phyloP scores from a whole-genome alignment of 2,797 vertebrate genomes.

The Sebastiscus albofasciatus region DNA sequence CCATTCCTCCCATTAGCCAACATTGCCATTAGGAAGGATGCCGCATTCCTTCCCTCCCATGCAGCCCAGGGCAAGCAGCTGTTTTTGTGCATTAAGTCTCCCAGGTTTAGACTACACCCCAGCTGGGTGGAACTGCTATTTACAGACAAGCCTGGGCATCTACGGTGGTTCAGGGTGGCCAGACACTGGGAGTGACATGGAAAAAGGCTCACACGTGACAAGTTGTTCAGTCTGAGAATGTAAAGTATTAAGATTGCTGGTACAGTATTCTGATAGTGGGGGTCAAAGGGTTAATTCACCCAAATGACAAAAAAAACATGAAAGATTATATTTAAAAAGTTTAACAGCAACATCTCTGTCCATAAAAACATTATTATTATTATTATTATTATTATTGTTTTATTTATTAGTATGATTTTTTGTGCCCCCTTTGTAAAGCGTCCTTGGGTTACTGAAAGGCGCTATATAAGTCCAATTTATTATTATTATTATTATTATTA shows the following conservation, averaged over 20 bases:
- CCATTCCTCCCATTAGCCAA: constrained; percentile 24
- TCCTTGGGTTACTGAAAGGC: too few relatives aligned
- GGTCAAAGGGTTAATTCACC: not conserved
- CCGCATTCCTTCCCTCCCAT: constrained; percentile 50
- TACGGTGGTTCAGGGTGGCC: constrained; percentile 20
- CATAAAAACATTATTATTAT: not conserved
- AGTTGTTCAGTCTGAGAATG: constrained; percentile 34
- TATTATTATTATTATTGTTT: too few relatives aligned
- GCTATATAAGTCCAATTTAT: too few relatives aligned
- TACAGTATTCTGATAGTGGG: not conserved
- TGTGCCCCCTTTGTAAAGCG: too few relatives aligned
- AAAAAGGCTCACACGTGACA: constrained; percentile 42
- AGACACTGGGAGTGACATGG: constrained; percentile 33
- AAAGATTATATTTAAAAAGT: not conserved
- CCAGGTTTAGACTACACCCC: constrained; percentile 56
- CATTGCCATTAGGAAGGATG: constrained; percentile 48
- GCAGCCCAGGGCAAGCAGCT: constrained; percentile 56
- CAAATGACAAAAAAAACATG: not conserved
- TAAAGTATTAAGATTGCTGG: not conserved
- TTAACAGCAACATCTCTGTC: not conserved
- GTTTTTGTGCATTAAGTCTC: constrained; percentile 57
- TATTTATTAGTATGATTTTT: too few relatives aligned
- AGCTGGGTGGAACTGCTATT: constrained; percentile 62
- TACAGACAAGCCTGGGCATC: constrained; percentile 51
- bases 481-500: not conserved